Percentiles rank a stretch among this genome's conserved stretches.
These are phyloP conservation scores for Synanceia verrucosa DNA, from an alignment of 2,797 vertebrate genomes.

Conservation along the genomic window DNA sequence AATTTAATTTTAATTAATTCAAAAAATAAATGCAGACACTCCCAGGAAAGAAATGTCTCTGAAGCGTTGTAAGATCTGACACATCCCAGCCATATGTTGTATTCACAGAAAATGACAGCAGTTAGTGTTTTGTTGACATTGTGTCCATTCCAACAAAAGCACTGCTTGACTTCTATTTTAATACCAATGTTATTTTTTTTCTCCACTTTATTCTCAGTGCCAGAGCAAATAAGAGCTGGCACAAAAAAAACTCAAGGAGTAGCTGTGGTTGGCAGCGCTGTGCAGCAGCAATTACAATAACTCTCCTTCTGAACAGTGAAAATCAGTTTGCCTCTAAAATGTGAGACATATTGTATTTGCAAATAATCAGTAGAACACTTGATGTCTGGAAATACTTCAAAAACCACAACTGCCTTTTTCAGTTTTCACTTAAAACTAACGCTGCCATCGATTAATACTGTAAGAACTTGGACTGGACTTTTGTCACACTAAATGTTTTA, in stretches of 20 bases:
- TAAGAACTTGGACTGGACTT: neutral
- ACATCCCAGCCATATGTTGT: neutral
- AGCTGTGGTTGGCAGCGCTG: neutral
- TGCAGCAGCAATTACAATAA: neutral
- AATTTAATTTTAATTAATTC: no score
- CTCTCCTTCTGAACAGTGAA: constrained; percentile 15
- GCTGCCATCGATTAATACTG: neutral
- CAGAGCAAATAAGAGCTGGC: neutral
- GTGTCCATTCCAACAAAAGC: neutral
- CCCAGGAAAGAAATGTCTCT: neutral
- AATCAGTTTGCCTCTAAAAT: neutral
- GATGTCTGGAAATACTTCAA: constrained; percentile 44
- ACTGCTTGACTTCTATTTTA: neutral
- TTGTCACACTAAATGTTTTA: neutral
- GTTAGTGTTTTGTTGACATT: neutral
- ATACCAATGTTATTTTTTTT: neutral
- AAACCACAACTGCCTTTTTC: constrained; percentile 27
- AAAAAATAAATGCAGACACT: neutral
- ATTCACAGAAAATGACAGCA: neutral
- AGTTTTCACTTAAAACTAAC: neutral
- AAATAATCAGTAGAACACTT: constrained; percentile 6
- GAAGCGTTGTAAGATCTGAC: constrained; percentile 1
- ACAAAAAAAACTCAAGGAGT: neutral
- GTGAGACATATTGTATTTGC: constrained; percentile 4
- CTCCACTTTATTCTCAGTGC: neutral